Conservation (phyloP, 2,797 vertebrate species). For the Mionectes olivaceus region DNA sequence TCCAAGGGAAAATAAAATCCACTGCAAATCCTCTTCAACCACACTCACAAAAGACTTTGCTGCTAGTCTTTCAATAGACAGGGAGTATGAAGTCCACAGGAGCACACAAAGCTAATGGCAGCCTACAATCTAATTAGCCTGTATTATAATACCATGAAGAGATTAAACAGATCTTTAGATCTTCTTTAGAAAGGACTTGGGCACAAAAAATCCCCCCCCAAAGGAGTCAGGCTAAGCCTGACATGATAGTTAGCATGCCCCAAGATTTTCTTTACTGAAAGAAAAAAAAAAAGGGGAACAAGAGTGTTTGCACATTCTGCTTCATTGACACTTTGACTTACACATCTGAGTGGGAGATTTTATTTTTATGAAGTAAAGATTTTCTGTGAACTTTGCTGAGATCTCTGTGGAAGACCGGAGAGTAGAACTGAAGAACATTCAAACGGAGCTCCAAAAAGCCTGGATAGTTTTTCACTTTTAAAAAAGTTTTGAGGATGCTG, state of each 20-base stretch:
- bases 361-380: not conserved
- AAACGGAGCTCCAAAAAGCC: not conserved
- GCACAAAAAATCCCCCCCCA: not conserved
- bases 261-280: not conserved
- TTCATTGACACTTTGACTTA: slow-evolving; percentile 4
- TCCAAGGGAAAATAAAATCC: not conserved
- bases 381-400: not conserved
- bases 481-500: not conserved
- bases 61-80: not conserved
- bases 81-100: not conserved
- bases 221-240: not conserved
- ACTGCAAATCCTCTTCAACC: not conserved
- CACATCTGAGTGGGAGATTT: not conserved
- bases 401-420: not conserved
- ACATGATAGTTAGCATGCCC: not conserved
- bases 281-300: not conserved
- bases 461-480: not conserved
- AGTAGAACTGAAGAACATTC: not conserved
- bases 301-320: not conserved
- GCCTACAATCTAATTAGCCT: not conserved
- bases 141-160: not conserved
- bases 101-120: not conserved
- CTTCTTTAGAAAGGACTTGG: not conserved
- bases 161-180: slow-evolving; percentile 9
- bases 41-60: not conserved